These are phyloP conservation scores for Anomalospiza imberbis DNA, from an alignment of 2,797 vertebrate species.

Conservation along the genomic window DNA sequence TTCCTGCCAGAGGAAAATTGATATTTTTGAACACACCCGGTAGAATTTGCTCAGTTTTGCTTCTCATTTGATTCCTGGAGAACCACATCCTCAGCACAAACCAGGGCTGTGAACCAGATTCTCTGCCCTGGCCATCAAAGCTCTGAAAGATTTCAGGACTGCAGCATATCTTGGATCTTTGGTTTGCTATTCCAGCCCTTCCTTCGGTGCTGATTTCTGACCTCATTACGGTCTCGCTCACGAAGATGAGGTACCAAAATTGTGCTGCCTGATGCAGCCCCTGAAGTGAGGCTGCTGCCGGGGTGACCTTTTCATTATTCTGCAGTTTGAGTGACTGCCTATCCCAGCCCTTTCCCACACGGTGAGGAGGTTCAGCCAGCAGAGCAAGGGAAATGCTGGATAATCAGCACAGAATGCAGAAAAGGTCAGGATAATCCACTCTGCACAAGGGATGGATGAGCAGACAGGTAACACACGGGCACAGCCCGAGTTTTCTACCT, in stretches of 20 bases:
- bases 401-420: constrained; percentile 15
- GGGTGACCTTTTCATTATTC: constrained; percentile 54
- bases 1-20: neutral
- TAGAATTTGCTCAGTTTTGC: neutral
- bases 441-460: neutral
- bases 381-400: neutral
- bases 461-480: neutral
- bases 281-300: neutral
- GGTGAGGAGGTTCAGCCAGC: neutral
- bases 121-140: neutral
- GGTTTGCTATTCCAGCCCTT: neutral
- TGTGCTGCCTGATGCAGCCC: neutral
- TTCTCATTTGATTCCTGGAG: neutral
- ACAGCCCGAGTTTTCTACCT: neutral
- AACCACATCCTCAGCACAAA: neutral
- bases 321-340: constrained; percentile 15
- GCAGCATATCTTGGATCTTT: neutral
- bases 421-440: constrained; percentile 42
- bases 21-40: neutral
- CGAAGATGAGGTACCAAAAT: neutral
- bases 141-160: neutral
- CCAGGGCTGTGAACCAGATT: neutral
- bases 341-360: neutral
- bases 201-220: neutral
- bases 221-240: neutral